Conservation (phyloP, 2,888 invertebrate genomes). For the Eumacrocentrus americanus region DNA sequence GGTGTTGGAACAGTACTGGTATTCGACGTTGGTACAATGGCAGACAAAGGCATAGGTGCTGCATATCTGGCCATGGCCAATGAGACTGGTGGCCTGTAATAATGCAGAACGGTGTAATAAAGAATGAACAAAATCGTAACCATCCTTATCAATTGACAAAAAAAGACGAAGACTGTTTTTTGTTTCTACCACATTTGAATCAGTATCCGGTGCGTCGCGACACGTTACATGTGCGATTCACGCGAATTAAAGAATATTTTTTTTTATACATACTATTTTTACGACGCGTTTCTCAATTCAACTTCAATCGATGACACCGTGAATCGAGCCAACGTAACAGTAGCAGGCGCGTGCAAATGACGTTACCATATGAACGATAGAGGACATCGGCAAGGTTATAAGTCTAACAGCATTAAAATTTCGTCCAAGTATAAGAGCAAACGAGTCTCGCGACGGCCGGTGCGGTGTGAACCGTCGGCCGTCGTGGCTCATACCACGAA, state of each 20-base stretch:
- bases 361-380: too few species aligned
- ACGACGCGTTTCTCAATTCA: neutral
- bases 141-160: neutral
- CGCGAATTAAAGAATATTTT: conserved; percentile 5
- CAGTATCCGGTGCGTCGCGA: conserved; percentile 1
- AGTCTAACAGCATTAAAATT: conserved; percentile 26
- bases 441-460: conserved; percentile 27
- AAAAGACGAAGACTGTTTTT: conserved; percentile 6
- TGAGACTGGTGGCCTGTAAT: conserved; percentile 80
- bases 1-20: conserved; percentile 56
- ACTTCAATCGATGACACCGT: neutral
- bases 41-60: conserved; percentile 61
- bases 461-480: conserved; percentile 28
- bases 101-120: conserved; percentile 7
- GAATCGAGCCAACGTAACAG: too few species aligned
- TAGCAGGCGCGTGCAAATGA: too few species aligned
- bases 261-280: neutral
- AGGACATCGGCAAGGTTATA: too few species aligned
- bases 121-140: neutral
- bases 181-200: neutral
- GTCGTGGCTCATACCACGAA: conserved; percentile 24
- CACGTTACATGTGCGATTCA: conserved; percentile 14
- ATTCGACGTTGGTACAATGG: conserved; percentile 58
- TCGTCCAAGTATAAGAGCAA: conserved; percentile 9
- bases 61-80: conserved; percentile 70